Base-by-base conservation (phyloP, 2,888 invertebrate genomes). In the Rapana venosa region DNA sequence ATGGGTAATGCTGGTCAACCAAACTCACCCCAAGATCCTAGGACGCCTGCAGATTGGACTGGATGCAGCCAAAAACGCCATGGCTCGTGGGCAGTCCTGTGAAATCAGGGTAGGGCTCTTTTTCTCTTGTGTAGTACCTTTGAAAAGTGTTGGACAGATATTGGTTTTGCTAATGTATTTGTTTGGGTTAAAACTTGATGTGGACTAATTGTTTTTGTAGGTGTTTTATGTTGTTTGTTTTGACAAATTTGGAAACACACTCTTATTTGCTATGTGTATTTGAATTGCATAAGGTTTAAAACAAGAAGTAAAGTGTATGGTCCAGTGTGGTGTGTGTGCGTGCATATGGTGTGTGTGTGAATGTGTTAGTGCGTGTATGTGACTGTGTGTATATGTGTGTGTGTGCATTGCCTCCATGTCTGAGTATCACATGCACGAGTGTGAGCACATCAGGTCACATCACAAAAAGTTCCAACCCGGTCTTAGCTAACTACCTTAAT, bases 1-100 rank as follows among this genome's bases (percentile, higher is more conserved):
- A 47, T 95, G 94, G 94, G 91, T 94, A 4, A 88, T 95, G 35
- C 85, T 94, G 91, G 90, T 95, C 20, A 95, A 94, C 89, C 95
- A 95, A 91, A 93, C 92, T 13, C 93, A 95, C 84, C 93, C 94
- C 0, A 95, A 95, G 90, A 92, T 95, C n/a, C 84, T 92, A 26
- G 92, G 94, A 17, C 91, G 93, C 20, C 92, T 95, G 2, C 92
- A 93, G 90, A 93, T 93, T 91, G 94, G 94, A 1, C 90, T 94
- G 15, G 94, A 94, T 86, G 91, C 92, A 2, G 94, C 94, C 0
- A 93, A 92, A 88, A 87, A 87, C 11, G 92, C 92, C 26, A 92
- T 95, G 93, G 88, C 84, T 22, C 87, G 91, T 91, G 94, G 94
- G 22, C 93, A 93, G 86, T 93, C 94, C 0, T 94, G 93, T 85